A percentile compares a stretch with the other conserved stretches of the same genome.
These are phyloP conservation scores for Aethes cnicana DNA, from an alignment of 2,888 invertebrate species.

Conservation along the genomic window DNA sequence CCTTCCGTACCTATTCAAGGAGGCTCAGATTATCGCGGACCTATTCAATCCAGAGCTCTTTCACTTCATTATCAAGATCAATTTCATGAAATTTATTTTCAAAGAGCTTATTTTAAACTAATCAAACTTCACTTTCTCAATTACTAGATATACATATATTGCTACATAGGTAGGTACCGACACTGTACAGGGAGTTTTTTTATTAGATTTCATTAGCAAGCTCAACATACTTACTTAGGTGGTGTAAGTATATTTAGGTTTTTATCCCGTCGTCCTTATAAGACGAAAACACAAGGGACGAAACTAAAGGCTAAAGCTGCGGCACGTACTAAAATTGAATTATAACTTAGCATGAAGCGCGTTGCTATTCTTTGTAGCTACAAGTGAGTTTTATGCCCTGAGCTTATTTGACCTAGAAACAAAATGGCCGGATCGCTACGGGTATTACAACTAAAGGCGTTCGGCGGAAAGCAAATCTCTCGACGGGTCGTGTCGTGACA, in stretches of 20 bases:
- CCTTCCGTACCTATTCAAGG: slow-evolving; percentile 1
- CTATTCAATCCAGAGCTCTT: slow-evolving; percentile 11
- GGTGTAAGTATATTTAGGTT: no score
- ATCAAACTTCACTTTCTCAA: no score
- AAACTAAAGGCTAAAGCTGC: slow-evolving; percentile 11
- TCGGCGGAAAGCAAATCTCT: slow-evolving; percentile 12
- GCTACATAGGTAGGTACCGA: no score
- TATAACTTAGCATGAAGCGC: slow-evolving; percentile 4
- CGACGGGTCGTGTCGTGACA: background rate
- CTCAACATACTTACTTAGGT: slow-evolving; percentile 1
- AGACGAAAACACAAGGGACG: slow-evolving; percentile 18
- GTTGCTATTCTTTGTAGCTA: background rate
- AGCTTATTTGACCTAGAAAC: background rate
- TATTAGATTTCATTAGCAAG: slow-evolving; percentile 10
- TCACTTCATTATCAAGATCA: slow-evolving; percentile 11
- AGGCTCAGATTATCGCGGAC: slow-evolving; percentile 1
- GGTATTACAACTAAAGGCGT: slow-evolving; percentile 5
- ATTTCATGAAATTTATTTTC: slow-evolving; percentile 13
- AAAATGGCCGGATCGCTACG: slow-evolving; percentile 1
- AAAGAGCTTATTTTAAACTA: slow-evolving; percentile 8
- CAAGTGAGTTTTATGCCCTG: no score
- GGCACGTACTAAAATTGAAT: background rate
- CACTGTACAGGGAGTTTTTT: no score
- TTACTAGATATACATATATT: no score
- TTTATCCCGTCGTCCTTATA: no score